Conservation (phyloP, 92 coral and sea anemone genomes). For the Palythoa caribaeorum region DNA sequence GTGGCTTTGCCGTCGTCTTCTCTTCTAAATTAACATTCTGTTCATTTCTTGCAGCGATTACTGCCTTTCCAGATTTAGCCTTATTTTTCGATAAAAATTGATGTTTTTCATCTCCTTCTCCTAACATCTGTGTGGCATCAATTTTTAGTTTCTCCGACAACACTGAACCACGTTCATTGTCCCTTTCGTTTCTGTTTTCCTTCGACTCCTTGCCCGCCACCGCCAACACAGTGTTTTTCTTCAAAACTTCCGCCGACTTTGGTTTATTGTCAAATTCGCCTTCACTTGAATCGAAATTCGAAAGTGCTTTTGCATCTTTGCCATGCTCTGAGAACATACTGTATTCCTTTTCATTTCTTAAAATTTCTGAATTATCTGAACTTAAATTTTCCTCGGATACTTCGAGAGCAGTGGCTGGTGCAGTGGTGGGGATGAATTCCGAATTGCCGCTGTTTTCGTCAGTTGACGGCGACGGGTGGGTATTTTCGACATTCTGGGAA, state of each 20-base stretch:
- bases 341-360: not conserved
- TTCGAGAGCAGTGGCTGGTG: slow-evolving; percentile 45
- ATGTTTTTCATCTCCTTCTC: slow-evolving; percentile 7
- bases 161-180: not conserved
- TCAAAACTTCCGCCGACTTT: slow-evolving; percentile 11
- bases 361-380: not conserved
- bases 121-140: slow-evolving; percentile 10
- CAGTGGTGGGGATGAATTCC: slow-evolving; percentile 10
- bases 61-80: slow-evolving; percentile 22
- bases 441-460: slow-evolving; percentile 20
- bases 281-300: not conserved
- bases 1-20: slow-evolving; percentile 37
- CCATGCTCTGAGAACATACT: slow-evolving; percentile 4
- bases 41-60: not conserved
- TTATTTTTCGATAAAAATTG: slow-evolving; percentile 10
- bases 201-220: not conserved
- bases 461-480: not conserved
- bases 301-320: not conserved
- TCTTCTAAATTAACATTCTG: slow-evolving; percentile 22
- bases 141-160: slow-evolving; percentile 25
- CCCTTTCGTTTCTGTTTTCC: not conserved
- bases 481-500: slow-evolving; percentile 10
- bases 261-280: not conserved
- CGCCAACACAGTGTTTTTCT: slow-evolving; percentile 26
- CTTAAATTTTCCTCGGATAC: slow-evolving; percentile 34